phyloP scores from a whole-genome alignment of 2,113 vertebrate species.

The Porphyrio hochstetteri region DNA sequence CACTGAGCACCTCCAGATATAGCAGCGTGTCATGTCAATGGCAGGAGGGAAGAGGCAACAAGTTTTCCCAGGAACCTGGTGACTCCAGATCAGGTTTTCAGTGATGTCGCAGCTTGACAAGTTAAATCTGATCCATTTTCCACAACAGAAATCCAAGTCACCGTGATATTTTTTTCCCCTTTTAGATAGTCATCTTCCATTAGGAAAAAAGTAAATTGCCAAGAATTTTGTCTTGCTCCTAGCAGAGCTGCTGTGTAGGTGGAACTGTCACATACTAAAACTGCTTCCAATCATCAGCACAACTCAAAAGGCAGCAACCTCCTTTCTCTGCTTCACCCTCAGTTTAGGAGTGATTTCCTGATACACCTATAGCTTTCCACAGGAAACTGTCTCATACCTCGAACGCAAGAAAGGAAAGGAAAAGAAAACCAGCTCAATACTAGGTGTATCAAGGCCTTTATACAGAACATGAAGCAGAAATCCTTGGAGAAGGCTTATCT shows the following conservation, averaged over 20 bases:
- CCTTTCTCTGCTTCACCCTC: not conserved
- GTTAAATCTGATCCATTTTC: not conserved
- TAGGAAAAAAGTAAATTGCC: not conserved
- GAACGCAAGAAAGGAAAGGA: not conserved
- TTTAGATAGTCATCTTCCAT: not conserved
- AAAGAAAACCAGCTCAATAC: not conserved
- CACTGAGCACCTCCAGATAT: not conserved
- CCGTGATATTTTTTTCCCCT: not conserved
- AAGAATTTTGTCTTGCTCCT: not conserved
- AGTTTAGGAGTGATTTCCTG: slow-evolving; percentile 3
- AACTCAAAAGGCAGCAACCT: not conserved
- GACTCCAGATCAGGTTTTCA: not conserved
- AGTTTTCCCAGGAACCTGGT: not conserved
- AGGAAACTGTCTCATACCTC: not conserved
- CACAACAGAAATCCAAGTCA: not conserved
- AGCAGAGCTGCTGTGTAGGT: slow-evolving; percentile 24
- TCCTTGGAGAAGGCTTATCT: not conserved
- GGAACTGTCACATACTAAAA: slow-evolving; percentile 35
- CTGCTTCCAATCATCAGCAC: not conserved
- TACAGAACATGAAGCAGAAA: not conserved
- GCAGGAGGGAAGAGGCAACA: not conserved
- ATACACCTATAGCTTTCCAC: not conserved
- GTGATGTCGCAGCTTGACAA: not conserved
- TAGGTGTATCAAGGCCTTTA: not conserved
- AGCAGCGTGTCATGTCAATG: not conserved